Conservation (phyloP, 2,888 invertebrate genomes). For the Luperina testacea region DNA sequence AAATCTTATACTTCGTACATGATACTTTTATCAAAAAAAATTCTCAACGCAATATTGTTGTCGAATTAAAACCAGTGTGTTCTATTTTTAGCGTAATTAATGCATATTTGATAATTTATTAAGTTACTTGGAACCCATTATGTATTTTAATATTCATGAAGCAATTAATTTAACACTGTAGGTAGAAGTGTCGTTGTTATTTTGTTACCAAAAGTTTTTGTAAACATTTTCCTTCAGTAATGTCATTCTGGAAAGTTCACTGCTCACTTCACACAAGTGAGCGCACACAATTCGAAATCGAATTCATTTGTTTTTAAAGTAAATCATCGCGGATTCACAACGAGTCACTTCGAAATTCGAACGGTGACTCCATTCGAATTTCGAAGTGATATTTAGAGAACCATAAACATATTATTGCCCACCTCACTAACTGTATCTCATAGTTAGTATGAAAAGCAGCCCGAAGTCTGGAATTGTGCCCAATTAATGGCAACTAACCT, state of each 20-base stretch:
- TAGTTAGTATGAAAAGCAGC: too few species aligned
- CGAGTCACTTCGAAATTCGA: too few species aligned
- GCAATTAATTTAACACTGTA: not conserved
- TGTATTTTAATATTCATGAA: not conserved
- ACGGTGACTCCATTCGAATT: too few species aligned
- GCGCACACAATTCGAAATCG: not conserved
- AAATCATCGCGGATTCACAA: too few species aligned
- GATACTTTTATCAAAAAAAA: conserved; percentile 4
- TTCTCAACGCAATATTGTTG: not conserved
- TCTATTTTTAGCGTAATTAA: conserved; percentile 22
- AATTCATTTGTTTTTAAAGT: too few species aligned
- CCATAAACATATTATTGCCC: too few species aligned
- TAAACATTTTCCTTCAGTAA: not conserved
- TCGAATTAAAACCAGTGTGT: conserved; percentile 13
- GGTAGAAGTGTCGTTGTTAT: not conserved
- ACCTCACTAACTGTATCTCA: too few species aligned
- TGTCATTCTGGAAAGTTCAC: not conserved
- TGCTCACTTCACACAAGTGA: not conserved
- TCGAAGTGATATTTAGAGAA: too few species aligned
- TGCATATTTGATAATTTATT: not conserved
- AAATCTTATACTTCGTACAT: not conserved
- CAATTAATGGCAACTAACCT: too few species aligned
- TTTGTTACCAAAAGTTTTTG: too few species aligned
- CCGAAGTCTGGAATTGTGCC: too few species aligned
- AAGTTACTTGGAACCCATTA: not conserved